A percentile compares a stretch with the other conserved stretches of the same genome.
phyloP scores from a whole-genome alignment of 1,140 invertebrate species.

The Neuroterus valhalla region DNA sequence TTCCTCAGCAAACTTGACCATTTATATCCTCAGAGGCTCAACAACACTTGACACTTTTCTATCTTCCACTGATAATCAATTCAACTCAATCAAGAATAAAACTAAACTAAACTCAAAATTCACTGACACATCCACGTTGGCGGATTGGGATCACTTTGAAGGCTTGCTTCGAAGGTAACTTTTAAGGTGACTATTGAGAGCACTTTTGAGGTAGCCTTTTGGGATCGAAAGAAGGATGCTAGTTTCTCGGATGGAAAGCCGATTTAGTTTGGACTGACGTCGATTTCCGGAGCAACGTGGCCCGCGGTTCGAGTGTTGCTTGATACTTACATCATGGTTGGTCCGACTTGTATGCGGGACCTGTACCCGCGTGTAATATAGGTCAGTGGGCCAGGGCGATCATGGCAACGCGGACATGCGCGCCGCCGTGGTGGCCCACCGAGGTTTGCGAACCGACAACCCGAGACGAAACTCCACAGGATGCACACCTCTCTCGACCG shows the following conservation, averaged over 20 bases:
- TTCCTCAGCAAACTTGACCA: neutral
- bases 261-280: conserved; percentile 4
- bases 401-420: conserved; percentile 72
- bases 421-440: conserved; percentile 55
- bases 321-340: conserved; percentile 59
- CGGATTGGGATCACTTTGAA: too few relatives aligned
- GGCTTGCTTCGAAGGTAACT: too few relatives aligned
- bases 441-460: conserved; percentile 44
- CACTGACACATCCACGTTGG: too few relatives aligned
- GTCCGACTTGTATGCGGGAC: conserved; percentile 67
- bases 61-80: too few relatives aligned
- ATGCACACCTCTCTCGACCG: neutral
- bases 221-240: too few relatives aligned
- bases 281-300: conserved; percentile 32
- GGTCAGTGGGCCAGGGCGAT: conserved; percentile 76
- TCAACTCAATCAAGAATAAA: too few relatives aligned
- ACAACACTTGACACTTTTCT: too few relatives aligned
- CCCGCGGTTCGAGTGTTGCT: conserved; percentile 39
- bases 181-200: too few relatives aligned
- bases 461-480: conserved; percentile 36
- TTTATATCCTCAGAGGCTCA: neutral
- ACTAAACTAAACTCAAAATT: too few relatives aligned
- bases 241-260: too few relatives aligned
- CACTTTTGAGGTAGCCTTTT: too few relatives aligned
- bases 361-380: conserved; percentile 72